Base-by-base conservation (phyloP, 2,797 vertebrate genomes). In the Coracias cyanogaster region DNA sequence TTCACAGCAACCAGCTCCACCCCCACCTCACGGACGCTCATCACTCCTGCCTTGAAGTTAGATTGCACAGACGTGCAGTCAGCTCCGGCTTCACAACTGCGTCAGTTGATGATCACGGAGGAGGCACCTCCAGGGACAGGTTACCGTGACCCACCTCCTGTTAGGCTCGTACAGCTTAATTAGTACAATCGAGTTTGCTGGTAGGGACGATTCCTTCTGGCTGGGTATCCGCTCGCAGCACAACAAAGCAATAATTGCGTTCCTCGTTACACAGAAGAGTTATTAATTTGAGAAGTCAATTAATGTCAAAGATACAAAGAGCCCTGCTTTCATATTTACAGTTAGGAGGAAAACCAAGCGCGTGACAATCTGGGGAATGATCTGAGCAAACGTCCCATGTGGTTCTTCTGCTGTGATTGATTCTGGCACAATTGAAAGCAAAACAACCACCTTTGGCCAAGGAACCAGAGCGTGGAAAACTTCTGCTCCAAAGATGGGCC, bases 271-370 rank as follows among this genome's bases (percentile, higher is more conserved):
- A 28, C 76, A 76, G 89, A 85, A 71, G 80, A 96, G 93, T 94
- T 97, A 94, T 96, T 97, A 96, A 96, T 94, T 93, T 66, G 39
- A 89, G 89, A 70, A 95, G 81, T 94, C 96, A 91, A 93, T 95
- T 93, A 96, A 87, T 77, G 94, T 96, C 94, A 96, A 82, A 67
- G 93, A 95, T 95, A 94, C 94, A 93, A 96, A 96, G 94, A 74
- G 94, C 82, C 70, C 57, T 85, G 87, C 29, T 94, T 94, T 91
- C 48, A 39, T 96, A 95, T 95, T 93, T 95, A 93, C 90, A 86
- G 71, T 82, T 60, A 21, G 82, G 31, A 69, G 77, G 64, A n/a
- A 45, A 90, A 71, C 1, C 3, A 46, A 67, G 52, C 2, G 3
- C 0, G 4, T 67, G 79, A 41, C 33, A 7, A 41, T 43, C 81